These are phyloP conservation scores for Oryzias celebensis DNA, from an alignment of 2,113 vertebrate species.

Conservation along the genomic window DNA sequence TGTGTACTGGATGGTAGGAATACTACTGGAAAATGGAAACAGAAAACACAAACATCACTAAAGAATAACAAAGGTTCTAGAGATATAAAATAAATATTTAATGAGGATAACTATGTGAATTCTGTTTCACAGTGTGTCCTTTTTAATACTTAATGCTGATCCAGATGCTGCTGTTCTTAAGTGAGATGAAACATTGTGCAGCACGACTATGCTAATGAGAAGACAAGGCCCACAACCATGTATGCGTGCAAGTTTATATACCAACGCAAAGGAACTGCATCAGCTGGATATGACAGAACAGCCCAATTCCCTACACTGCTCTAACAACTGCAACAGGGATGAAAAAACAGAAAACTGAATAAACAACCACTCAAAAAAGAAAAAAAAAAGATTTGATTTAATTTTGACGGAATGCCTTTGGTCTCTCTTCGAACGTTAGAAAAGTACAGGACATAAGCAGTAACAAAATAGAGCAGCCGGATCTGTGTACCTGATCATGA, in stretches of 20 bases:
- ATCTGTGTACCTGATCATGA: not conserved
- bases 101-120: slow-evolving; percentile 63
- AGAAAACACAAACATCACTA: slow-evolving; percentile 26
- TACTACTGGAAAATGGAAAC: slow-evolving; percentile 14
- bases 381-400: slow-evolving; percentile 19
- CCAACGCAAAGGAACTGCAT: slow-evolving; percentile 7
- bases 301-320: slow-evolving; percentile 14
- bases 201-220: slow-evolving; percentile 62
- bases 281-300: slow-evolving; percentile 20
- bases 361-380: slow-evolving; percentile 5
- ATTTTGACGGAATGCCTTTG: slow-evolving; percentile 24
- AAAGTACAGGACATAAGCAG: slow-evolving; percentile 34
- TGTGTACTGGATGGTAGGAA: slow-evolving; percentile 12
- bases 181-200: slow-evolving; percentile 64
- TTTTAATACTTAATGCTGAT: slow-evolving; percentile 75
- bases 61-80: slow-evolving; percentile 44
- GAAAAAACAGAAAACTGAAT: not conserved
- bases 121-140: slow-evolving; percentile 52
- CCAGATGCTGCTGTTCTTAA: slow-evolving; percentile 75
- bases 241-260: not conserved
- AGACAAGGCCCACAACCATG: slow-evolving; percentile 22
- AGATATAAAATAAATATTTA: slow-evolving; percentile 66
- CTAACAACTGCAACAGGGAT: slow-evolving; percentile 26
- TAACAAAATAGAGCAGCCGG: slow-evolving; percentile 12
- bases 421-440: slow-evolving; percentile 3